Evolutionary conservation across 2,888 invertebrate genomes (phyloP).

Genomic region (Cataglyphis altisquamis): DNA sequence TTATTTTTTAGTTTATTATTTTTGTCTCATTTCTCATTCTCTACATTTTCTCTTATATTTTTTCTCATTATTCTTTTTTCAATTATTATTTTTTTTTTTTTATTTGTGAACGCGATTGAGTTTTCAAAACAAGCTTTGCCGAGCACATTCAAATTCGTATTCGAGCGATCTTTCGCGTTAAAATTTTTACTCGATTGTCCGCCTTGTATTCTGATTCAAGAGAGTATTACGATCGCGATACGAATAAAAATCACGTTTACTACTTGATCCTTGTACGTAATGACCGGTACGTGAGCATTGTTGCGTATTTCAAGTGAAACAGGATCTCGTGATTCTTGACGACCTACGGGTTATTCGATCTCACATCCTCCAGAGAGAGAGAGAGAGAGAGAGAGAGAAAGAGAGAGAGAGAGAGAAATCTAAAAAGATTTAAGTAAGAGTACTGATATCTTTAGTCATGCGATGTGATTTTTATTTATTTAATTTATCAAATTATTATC

Average conservation of each 20-base stretch:
- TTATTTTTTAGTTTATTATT: background rate
- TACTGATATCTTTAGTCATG: background rate
- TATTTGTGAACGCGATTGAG: background rate
- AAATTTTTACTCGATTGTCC: conserved; percentile 11
- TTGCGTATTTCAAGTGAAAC: conserved; percentile 14
- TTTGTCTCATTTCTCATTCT: background rate
- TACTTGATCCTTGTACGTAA: conserved; percentile 25
- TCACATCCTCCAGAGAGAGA: background rate
- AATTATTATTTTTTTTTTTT: background rate
- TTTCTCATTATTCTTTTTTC: background rate
- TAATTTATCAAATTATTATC: background rate
- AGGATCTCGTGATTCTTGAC: conserved; percentile 7
- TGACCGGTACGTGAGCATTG: conserved; percentile 29
- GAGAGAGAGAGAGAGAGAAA: too few species aligned
- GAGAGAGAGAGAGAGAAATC: too few species aligned
- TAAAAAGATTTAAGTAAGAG: background rate
- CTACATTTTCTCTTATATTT: background rate
- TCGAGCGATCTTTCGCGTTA: conserved; percentile 7
- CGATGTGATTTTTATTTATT: conserved; percentile 3
- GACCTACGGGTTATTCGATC: background rate
- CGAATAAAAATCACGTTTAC: conserved; percentile 21
- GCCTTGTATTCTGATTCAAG: conserved; percentile 23
- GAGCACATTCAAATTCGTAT: background rate
- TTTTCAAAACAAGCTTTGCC: background rate
- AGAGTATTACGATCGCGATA: conserved; percentile 7